phyloP scores from a whole-genome alignment of 2,888 invertebrate genomes.

The Crioceris asparagi region DNA sequence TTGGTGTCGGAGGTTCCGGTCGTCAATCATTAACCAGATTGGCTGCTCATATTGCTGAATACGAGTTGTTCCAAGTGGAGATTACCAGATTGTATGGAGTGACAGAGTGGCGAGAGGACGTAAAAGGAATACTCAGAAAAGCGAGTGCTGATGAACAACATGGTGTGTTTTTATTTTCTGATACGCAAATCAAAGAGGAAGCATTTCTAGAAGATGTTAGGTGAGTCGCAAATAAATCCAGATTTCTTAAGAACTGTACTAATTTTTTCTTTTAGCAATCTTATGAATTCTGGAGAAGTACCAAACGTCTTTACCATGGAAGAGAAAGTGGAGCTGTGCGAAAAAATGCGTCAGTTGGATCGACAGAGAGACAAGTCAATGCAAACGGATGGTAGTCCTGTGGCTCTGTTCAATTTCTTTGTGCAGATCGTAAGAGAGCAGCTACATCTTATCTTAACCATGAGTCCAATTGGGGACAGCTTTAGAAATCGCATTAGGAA shows the following conservation, averaged over 20 bases:
- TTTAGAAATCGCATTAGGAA: conserved; percentile 75
- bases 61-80: conserved; percentile 86
- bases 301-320: conserved; percentile 80
- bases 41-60: conserved; percentile 89
- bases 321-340: conserved; percentile 82
- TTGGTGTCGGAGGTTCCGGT: conserved; percentile 90
- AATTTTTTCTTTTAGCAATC: conserved; percentile 48
- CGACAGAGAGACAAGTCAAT: conserved; percentile 74
- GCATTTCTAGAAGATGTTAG: conserved; percentile 80
- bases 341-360: conserved; percentile 87
- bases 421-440: conserved; percentile 80
- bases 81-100: conserved; percentile 77
- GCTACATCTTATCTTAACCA: conserved; percentile 76
- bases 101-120: conserved; percentile 84
- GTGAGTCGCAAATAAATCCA: not conserved
- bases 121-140: conserved; percentile 67
- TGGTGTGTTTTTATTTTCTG: conserved; percentile 83
- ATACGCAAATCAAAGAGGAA: conserved; percentile 90
- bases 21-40: conserved; percentile 82
- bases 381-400: conserved; percentile 87
- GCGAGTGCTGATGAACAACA: conserved; percentile 76
- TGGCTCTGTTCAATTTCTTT: conserved; percentile 85
- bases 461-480: conserved; percentile 84
- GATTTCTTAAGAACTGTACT: not conserved
- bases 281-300: conserved; percentile 87